Evolutionary conservation across 2,113 vertebrate species (phyloP).

Genomic region (Antechinus flavipes): DNA sequence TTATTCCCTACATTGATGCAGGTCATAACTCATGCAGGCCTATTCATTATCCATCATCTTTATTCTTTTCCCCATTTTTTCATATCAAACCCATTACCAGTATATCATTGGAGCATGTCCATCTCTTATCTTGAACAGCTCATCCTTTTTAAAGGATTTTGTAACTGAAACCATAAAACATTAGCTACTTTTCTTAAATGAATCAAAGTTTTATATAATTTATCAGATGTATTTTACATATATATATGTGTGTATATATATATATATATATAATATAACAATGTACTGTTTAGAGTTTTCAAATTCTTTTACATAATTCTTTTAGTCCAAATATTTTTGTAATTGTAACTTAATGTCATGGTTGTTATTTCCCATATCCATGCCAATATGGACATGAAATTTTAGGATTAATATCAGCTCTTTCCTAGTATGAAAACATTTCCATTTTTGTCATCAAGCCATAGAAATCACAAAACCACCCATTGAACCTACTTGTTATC

Average conservation of each 20-base stretch:
- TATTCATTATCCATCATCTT: not conserved
- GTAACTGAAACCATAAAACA: too few species aligned
- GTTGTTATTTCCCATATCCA: not conserved
- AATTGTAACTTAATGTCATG: not conserved
- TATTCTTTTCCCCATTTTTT: not conserved
- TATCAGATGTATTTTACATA: not conserved
- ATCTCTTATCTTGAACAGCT: not conserved
- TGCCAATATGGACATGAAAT: constrained; percentile 40
- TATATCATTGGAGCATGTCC: too few species aligned
- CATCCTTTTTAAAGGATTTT: not conserved
- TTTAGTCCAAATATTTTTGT: not conserved
- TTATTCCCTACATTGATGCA: not conserved
- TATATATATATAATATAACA: not conserved
- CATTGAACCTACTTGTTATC: constrained; percentile 86
- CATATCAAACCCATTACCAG: not conserved
- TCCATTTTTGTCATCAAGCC: constrained; percentile 78
- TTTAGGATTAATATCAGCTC: constrained; percentile 38
- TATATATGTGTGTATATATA: not conserved
- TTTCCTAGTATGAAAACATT: constrained; percentile 71
- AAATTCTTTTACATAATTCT: not conserved
- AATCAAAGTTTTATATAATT: not conserved
- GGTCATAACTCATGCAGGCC: not conserved
- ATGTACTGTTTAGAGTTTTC: not conserved
- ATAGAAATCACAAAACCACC: constrained; percentile 87
- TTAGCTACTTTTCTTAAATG: not conserved